Conservation (phyloP, 2,113 vertebrate species). For the Diadophis punctatus region DNA sequence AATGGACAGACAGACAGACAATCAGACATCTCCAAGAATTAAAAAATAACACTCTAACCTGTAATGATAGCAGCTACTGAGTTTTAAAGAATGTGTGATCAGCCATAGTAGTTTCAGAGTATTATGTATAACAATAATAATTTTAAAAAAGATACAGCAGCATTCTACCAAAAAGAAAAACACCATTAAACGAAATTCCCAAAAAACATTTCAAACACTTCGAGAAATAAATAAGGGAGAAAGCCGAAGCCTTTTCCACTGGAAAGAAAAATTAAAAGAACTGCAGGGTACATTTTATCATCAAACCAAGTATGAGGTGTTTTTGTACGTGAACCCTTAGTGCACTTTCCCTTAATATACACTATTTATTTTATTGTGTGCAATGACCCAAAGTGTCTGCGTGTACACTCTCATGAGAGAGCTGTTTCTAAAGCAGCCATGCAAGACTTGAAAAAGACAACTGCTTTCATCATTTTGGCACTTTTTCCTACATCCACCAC, state of each 20-base stretch:
- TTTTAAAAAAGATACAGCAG: neutral
- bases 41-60: neutral
- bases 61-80: neutral
- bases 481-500: neutral
- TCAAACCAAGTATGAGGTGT: neutral
- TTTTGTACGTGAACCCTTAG: neutral
- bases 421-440: neutral
- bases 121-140: neutral
- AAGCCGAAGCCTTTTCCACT: neutral
- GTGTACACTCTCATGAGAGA: neutral
- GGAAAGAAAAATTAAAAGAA: neutral
- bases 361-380: neutral
- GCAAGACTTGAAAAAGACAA: neutral
- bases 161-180: neutral
- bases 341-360: neutral
- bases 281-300: neutral
- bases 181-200: neutral
- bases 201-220: neutral
- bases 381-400: neutral
- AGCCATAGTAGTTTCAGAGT: neutral
- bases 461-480: neutral
- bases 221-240: neutral
- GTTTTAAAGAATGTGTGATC: neutral
- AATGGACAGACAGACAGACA: neutral
- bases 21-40: neutral